Evolutionary conservation across 2,113 vertebrate genomes (phyloP).

Genomic region (Nothobranchius kuhntae): DNA sequence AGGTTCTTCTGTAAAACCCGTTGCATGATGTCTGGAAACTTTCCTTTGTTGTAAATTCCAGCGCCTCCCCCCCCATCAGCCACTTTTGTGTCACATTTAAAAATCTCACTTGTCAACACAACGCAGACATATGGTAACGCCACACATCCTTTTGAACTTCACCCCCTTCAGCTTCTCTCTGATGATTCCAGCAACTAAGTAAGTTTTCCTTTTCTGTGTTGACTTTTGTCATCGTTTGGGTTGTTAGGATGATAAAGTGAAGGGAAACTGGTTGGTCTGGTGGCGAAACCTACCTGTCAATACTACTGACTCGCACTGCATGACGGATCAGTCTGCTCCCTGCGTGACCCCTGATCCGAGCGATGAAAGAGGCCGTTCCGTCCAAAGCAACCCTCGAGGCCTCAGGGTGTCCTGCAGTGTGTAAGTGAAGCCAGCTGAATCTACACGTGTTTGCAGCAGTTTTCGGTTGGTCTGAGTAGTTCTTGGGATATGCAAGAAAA

Average conservation of each 20-base stretch:
- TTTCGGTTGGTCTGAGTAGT: constrained; percentile 43
- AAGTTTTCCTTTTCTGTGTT: too few relatives aligned
- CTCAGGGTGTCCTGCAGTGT: constrained; percentile 53
- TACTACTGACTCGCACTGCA: constrained; percentile 31
- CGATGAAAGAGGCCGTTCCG: constrained; percentile 49
- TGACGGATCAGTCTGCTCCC: constrained; percentile 54
- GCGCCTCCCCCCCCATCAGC: constrained; percentile 42
- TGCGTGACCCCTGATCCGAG: constrained; percentile 58
- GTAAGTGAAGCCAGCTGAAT: constrained; percentile 55
- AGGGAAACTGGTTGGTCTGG: constrained; percentile 7
- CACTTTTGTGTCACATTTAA: constrained; percentile 62
- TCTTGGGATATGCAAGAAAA: constrained; percentile 1
- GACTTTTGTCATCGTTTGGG: too few relatives aligned
- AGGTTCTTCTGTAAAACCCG: constrained; percentile 27
- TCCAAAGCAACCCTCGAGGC: constrained; percentile 62
- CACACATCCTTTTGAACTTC: constrained; percentile 39
- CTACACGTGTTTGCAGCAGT: constrained; percentile 43
- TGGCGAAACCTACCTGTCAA: constrained; percentile 36
- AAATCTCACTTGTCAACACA: constrained; percentile 64
- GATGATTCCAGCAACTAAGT: too few relatives aligned
- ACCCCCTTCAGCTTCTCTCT: constrained; percentile 15
- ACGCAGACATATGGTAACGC: constrained; percentile 61
- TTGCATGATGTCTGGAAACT: constrained; percentile 28
- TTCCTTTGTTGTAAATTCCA: constrained; percentile 32
- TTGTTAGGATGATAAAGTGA: constrained; percentile 1